Evolutionary conservation across 2,888 invertebrate species (phyloP).

Genomic region (Rugalucina vietnamica): DNA sequence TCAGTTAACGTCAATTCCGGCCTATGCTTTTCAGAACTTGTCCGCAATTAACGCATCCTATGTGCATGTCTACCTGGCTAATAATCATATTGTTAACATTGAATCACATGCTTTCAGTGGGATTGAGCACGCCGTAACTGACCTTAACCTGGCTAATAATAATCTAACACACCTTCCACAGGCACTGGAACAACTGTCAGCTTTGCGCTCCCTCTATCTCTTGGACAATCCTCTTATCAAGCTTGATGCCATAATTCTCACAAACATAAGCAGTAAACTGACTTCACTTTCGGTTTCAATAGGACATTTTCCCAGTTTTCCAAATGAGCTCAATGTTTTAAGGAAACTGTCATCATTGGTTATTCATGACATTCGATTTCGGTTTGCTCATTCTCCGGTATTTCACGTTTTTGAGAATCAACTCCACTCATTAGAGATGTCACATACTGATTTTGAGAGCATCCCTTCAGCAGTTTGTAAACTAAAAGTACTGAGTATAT

Average conservation of each 20-base stretch:
- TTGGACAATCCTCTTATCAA: neutral
- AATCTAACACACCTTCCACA: neutral
- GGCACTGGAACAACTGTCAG: neutral
- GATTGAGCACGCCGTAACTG: neutral
- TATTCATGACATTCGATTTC: too few species aligned
- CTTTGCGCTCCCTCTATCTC: neutral
- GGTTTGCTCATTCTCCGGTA: neutral
- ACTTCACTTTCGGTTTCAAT: neutral
- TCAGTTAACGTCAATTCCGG: neutral
- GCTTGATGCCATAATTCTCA: neutral
- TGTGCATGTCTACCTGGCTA: neutral
- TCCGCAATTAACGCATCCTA: neutral
- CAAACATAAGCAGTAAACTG: neutral
- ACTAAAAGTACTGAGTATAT: neutral
- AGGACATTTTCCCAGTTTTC: neutral
- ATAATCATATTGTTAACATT: neutral
- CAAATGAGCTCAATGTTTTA: neutral
- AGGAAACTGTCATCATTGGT: neutral
- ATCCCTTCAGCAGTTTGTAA: neutral
- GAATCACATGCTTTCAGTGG: neutral
- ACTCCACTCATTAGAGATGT: neutral
- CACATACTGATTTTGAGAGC: neutral
- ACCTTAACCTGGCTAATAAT: neutral
- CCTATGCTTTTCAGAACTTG: neutral
- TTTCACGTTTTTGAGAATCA: neutral